These are phyloP conservation scores for Sinocyclocheilus grahami DNA, from an alignment of 2,113 vertebrate genomes.

Conservation along the genomic window DNA sequence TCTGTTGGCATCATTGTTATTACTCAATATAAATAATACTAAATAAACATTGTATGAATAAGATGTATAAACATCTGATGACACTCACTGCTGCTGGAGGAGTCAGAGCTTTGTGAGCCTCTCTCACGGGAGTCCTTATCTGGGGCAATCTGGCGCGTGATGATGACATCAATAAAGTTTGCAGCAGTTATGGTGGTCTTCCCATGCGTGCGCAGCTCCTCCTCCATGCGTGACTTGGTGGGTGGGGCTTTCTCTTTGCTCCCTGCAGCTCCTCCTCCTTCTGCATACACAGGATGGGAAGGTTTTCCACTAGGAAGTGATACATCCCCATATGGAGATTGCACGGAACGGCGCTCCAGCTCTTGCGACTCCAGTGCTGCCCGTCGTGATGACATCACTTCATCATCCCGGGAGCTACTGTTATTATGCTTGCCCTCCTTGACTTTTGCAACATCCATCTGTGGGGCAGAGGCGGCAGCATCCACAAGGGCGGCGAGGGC, in stretches of 20 bases:
- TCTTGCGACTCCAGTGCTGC: constrained; percentile 79
- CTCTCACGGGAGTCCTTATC: constrained; percentile 94
- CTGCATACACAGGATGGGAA: constrained; percentile 82
- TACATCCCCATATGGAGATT: constrained; percentile 72
- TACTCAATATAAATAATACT: neutral
- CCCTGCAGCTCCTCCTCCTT: constrained; percentile 67
- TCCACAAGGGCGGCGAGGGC: constrained; percentile 94
- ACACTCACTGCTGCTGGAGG: constrained; percentile 92
- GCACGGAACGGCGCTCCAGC: constrained; percentile 76
- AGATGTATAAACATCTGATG: constrained; percentile 15
- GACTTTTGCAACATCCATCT: constrained; percentile 91
- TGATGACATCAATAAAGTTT: constrained; percentile 99
- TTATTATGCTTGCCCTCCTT: constrained; percentile 90
- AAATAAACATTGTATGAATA: neutral
- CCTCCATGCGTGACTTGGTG: constrained; percentile 94
- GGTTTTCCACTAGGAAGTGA: constrained; percentile 80
- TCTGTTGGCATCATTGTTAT: neutral
- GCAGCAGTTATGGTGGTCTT: constrained; percentile 99
- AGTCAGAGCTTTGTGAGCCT: constrained; percentile 94
- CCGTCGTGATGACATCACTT: constrained; percentile 74
- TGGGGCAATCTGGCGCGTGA: constrained; percentile 95
- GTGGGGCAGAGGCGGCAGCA: constrained; percentile 90
- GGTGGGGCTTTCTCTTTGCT: constrained; percentile 90
- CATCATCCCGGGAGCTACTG: constrained; percentile 78
- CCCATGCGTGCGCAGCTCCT: constrained; percentile 93